Conservation (phyloP, 2,797 vertebrate species). For the Onychomys leucogaster region DNA sequence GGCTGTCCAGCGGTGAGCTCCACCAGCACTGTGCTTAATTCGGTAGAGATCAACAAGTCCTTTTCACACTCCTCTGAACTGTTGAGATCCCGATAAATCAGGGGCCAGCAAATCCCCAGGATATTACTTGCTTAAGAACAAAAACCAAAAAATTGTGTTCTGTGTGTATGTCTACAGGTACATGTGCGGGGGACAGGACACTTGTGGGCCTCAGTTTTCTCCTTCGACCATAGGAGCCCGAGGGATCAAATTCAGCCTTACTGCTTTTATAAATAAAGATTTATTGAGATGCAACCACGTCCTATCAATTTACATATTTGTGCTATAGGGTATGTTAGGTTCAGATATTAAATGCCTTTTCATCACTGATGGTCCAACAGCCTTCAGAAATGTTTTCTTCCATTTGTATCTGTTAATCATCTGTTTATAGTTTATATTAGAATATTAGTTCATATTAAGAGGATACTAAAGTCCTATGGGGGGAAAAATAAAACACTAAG, state of each 20-base stretch:
- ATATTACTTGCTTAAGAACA: not conserved
- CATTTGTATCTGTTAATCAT: not conserved
- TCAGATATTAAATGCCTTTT: rapidly evolving
- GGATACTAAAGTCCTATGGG: not conserved
- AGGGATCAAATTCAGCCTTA: not conserved
- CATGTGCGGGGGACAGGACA: not conserved
- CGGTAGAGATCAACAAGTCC: not conserved
- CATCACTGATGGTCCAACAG: rapidly evolving
- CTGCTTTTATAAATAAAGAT: not conserved
- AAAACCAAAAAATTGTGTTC: not conserved
- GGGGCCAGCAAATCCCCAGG: too few relatives aligned
- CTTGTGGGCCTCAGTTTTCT: not conserved
- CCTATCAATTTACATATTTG: rapidly evolving
- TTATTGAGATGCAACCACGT: not conserved
- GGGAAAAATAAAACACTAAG: not conserved
- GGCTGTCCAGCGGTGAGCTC: rapidly evolving
- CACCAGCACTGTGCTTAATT: rapidly evolving
- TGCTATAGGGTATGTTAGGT: not conserved
- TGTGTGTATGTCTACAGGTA: not conserved
- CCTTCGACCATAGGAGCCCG: not conserved
- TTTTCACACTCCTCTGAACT: not conserved
- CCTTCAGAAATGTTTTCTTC: not conserved
- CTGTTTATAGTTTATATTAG: too few relatives aligned
- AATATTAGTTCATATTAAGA: not conserved
- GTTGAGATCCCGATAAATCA: not conserved